Percentiles rank a stretch among this genome's conserved stretches.
Evolutionary conservation across 2,888 invertebrate species (phyloP).

Genomic region (Ecliptopera silaceata): DNA sequence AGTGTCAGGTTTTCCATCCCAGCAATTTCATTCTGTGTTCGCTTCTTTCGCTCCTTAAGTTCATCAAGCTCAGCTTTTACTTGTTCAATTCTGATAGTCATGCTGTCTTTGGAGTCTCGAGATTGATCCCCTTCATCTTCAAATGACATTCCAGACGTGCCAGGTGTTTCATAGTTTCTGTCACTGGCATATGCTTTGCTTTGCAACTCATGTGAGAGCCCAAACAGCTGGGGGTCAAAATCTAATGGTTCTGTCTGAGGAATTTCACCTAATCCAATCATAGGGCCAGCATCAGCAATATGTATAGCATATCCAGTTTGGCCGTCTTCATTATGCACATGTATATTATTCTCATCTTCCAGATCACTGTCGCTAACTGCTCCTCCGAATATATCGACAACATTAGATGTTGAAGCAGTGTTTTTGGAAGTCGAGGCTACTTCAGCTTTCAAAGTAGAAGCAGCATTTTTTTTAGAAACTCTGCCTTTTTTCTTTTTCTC

Average conservation of each 20-base stretch:
- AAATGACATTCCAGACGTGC: slow-evolving; percentile 52
- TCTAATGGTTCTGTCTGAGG: slow-evolving; percentile 57
- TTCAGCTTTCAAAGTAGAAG: slow-evolving; percentile 14
- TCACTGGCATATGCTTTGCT: slow-evolving; percentile 48
- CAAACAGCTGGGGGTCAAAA: slow-evolving; percentile 68
- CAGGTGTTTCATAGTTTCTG: slow-evolving; percentile 48
- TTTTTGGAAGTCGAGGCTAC: slow-evolving; percentile 33
- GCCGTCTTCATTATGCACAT: slow-evolving; percentile 83
- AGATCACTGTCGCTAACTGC: slow-evolving; percentile 94
- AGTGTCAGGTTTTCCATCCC: slow-evolving; percentile 93
- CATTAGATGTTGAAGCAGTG: slow-evolving; percentile 55
- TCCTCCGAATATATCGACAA: slow-evolving; percentile 94
- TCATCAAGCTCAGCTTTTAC: slow-evolving; percentile 89
- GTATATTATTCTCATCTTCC: slow-evolving; percentile 89
- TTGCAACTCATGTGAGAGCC: slow-evolving; percentile 41
- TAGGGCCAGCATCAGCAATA: slow-evolving; percentile 84
- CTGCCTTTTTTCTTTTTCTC: slow-evolving; percentile 28
- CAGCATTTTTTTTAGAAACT: slow-evolving; percentile 5
- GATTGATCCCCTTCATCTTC: slow-evolving; percentile 65
- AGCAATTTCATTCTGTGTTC: slow-evolving; percentile 92
- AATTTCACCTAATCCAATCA: slow-evolving; percentile 56
- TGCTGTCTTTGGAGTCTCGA: slow-evolving; percentile 73
- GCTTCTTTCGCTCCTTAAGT: slow-evolving; percentile 87
- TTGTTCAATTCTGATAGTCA: slow-evolving; percentile 86
- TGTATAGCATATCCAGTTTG: slow-evolving; percentile 89